Conservation (phyloP, 2,113 vertebrate genomes). For the Esox niger region DNA sequence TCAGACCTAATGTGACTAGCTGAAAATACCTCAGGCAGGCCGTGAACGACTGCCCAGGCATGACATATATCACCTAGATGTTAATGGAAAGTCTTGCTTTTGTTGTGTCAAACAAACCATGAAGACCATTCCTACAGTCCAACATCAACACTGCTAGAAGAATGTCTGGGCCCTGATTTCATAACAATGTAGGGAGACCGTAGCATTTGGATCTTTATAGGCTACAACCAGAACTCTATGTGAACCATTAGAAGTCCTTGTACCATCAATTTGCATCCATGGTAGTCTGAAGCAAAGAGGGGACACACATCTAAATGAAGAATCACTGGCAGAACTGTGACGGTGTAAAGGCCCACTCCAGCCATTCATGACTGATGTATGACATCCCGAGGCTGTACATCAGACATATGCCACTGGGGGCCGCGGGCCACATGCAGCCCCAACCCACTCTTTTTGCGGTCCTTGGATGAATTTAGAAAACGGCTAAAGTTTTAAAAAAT, state of each 20-base stretch:
- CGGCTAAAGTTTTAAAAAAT: too few species aligned
- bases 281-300: not conserved
- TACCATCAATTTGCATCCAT: not conserved
- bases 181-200: not conserved
- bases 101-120: not conserved
- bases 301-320: not conserved
- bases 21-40: constrained; percentile 14
- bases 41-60: constrained; percentile 14
- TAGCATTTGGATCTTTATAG: not conserved
- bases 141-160: not conserved
- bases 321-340: too few species aligned
- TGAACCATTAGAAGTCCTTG: not conserved
- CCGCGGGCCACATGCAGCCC: too few species aligned
- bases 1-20: constrained; percentile 18
- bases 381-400: too few species aligned
- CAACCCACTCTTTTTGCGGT: too few species aligned
- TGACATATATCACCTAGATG: not conserved
- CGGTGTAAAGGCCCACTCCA: too few species aligned
- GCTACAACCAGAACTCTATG: not conserved
- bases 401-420: too few species aligned
- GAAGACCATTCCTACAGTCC: not conserved
- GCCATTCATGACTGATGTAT: too few species aligned
- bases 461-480: too few species aligned
- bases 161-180: not conserved
- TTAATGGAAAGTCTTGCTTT: not conserved